Percentiles rank a stretch among this genome's conserved stretches.
Conservation (phyloP, 2,113 vertebrate species). For the Casuarius casuarius region DNA sequence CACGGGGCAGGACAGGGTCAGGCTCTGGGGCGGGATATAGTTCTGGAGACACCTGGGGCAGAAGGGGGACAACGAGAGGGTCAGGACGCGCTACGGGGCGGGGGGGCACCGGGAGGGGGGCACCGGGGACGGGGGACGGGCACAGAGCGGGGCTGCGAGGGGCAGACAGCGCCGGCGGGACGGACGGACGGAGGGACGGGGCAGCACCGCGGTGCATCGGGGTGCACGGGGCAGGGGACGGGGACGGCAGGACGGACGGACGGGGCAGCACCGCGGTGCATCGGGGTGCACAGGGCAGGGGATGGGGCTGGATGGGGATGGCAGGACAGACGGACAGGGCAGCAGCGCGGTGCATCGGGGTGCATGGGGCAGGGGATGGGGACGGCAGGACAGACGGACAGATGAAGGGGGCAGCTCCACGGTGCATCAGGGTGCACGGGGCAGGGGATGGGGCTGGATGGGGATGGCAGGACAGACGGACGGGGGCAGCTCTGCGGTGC, state of each 20-base stretch:
- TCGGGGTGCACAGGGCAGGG: too few relatives aligned
- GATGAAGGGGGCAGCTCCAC: too few relatives aligned
- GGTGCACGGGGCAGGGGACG: too few relatives aligned
- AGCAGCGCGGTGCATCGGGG: neutral
- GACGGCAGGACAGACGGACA: neutral
- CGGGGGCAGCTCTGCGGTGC: neutral
- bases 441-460: too few relatives aligned
- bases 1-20: constrained; percentile 92
- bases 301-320: neutral
- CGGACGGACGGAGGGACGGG: too few relatives aligned
- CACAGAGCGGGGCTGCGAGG: neutral
- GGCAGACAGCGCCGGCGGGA: neutral
- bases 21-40: constrained; percentile 93
- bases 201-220: too few relatives aligned
- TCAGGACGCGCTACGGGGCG: neutral
- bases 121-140: too few relatives aligned
- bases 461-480: neutral
- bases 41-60: constrained; percentile 90
- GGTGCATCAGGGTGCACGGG: neutral
- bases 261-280: neutral
- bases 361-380: too few relatives aligned
- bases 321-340: neutral
- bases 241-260: too few relatives aligned
- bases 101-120: neutral
- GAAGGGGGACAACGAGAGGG: neutral